Percentiles rank a stretch among this genome's conserved stretches.
Evolutionary conservation across 2,113 vertebrate genomes (phyloP).

Genomic region (Tapirus terrestris): DNA sequence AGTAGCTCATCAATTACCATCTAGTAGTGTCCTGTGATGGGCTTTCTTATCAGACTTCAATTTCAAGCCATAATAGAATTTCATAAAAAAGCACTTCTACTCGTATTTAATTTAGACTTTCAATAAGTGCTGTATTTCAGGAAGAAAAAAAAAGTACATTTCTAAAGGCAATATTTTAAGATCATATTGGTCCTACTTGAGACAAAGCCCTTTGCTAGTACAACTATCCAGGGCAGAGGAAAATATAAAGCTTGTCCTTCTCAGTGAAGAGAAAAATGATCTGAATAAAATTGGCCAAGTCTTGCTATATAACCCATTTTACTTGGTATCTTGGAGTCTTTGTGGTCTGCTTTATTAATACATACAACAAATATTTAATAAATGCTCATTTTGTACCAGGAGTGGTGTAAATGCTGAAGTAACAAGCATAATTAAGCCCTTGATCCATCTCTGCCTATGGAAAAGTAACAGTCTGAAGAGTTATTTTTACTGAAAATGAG

Average conservation of each 20-base stretch:
- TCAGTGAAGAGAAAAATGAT: not conserved
- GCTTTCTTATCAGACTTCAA: constrained; percentile 61
- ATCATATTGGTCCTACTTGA: not conserved
- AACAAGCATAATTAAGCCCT: not conserved
- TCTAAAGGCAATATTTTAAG: not conserved
- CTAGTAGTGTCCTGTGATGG: not conserved
- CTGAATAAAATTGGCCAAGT: not conserved
- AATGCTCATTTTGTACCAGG: not conserved
- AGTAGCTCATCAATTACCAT: constrained; percentile 1
- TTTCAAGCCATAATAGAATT: constrained; percentile 62
- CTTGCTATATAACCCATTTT: not conserved
- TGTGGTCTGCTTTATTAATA: not conserved
- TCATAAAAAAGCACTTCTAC: not conserved
- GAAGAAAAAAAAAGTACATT: not conserved
- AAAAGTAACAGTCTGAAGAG: not conserved
- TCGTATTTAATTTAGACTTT: constrained; percentile 55
- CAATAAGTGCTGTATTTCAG: not conserved
- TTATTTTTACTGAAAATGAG: not conserved
- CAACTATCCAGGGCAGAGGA: not conserved
- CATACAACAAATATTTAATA: not conserved
- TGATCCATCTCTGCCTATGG: not conserved
- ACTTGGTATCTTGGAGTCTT: not conserved
- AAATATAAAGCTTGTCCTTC: not conserved
- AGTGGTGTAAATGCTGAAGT: not conserved
- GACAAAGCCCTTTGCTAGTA: not conserved